These are phyloP conservation scores for Helogale parvula DNA, from an alignment of 2,113 vertebrate species.

Conservation along the genomic window DNA sequence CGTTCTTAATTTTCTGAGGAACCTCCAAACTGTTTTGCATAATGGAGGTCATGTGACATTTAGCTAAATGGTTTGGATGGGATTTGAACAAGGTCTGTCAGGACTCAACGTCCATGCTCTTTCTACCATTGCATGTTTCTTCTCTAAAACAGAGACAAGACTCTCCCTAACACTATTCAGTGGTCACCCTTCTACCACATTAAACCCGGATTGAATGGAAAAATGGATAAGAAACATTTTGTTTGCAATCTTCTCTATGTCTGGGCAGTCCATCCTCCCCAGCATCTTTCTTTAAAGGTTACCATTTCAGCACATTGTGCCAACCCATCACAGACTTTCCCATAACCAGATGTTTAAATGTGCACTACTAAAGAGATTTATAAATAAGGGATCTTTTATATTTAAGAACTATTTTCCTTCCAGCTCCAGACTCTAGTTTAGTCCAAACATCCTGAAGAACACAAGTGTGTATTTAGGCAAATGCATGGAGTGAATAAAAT, in stretches of 20 bases:
- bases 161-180: background rate
- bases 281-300: background rate
- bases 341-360: background rate
- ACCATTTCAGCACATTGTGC: background rate
- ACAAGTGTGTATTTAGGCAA: background rate
- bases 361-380: background rate
- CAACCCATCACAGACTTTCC: background rate
- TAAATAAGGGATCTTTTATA: background rate
- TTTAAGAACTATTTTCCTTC: conserved; percentile 36
- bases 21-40: background rate
- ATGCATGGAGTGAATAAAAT: background rate
- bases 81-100: background rate
- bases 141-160: background rate
- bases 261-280: background rate
- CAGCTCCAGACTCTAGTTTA: background rate
- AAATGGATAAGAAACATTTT: background rate
- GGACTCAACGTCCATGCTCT: background rate
- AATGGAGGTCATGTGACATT: background rate
- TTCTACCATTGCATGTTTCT: background rate
- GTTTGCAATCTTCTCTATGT: background rate
- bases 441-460: conserved; percentile 32
- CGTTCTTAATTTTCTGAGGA: background rate
- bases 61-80: background rate
- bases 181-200: background rate
- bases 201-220: background rate